Evolutionary conservation across 2,113 vertebrate species (phyloP), one percentile per base, ranked within the genome.

Genomic region (Callopanchax toddi): DNA sequence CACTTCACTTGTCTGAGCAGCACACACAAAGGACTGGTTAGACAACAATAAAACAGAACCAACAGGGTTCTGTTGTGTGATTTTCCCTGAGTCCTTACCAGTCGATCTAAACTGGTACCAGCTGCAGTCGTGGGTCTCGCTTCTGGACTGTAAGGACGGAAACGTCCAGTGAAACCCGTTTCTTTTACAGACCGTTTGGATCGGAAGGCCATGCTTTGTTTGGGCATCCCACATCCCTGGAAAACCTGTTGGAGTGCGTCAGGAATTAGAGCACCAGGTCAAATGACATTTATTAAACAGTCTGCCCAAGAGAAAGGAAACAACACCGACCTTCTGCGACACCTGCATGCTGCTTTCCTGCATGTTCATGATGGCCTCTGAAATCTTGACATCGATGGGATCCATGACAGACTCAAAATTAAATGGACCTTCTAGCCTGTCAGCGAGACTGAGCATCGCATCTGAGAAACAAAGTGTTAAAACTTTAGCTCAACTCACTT

Each of bases 351-450:
- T 99, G 87, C 98, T 99, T 75, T 98, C 97, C 81, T 99, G 97
- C 96, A 99, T 98, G 88, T 98, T 98, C 97, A 99, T 99, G 74
- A 99, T 99, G 0, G 97, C 97, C 0, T 99, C 97, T 0, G 97
- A 99, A 74, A 99, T 95, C 78, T 99, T 99, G 67, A 99, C 97
- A 0, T 99, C 97, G 1, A 99, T 98, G 52, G 97, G 96, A 61
- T 99, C 96, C 93, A 99, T 94, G 68, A 99, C 94, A 0, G 96
- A 93, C 80, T 99, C 97, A 9, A 99, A 99, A 79, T 99, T 99
- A 74, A 99, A 99, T 7, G 97, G 97, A 6, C 97, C 97, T 58
- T 98, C 97, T 0, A 99, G 92, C 67, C 96, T 92, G 69, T 98
- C 97, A 0, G 93, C 96, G 10, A 99, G 92, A 89, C 92, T 85